Evolutionary conservation across 1,140 invertebrate genomes (phyloP).

Genomic region (Tenebrio molitor): DNA sequence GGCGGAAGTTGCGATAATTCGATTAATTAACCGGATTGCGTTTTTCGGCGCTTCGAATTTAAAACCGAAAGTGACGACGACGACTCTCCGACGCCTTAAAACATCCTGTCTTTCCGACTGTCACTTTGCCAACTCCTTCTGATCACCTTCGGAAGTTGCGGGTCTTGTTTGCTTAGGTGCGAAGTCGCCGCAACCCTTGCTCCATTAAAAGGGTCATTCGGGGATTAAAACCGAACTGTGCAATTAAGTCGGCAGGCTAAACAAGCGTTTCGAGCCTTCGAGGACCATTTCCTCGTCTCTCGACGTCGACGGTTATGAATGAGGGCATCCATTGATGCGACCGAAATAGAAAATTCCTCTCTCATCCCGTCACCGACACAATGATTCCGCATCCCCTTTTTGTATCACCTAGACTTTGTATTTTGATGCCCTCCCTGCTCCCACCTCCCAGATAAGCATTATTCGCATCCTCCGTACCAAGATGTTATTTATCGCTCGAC

Average conservation of each 20-base stretch:
- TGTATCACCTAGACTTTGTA: slow-evolving; percentile 22
- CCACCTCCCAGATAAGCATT: slow-evolving; percentile 15
- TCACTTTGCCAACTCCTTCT: background rate
- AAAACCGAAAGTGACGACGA: background rate
- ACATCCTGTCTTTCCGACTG: too few species aligned
- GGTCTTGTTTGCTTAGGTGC: background rate
- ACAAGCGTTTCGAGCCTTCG: too few species aligned
- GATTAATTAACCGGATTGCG: background rate
- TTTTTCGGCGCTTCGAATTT: background rate
- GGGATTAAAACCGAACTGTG: background rate
- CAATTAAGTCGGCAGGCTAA: background rate
- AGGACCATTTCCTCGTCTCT: too few species aligned
- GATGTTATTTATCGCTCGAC: slow-evolving; percentile 29
- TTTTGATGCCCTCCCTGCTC: background rate
- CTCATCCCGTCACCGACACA: slow-evolving; percentile 29
- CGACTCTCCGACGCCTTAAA: too few species aligned
- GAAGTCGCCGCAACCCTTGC: background rate
- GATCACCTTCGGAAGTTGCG: background rate
- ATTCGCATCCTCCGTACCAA: slow-evolving; percentile 22
- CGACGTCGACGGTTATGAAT: too few species aligned
- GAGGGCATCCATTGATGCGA: background rate
- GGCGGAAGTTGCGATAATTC: too few species aligned
- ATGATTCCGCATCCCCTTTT: slow-evolving; percentile 21
- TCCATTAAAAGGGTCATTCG: background rate
- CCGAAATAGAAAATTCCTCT: slow-evolving; percentile 5